phyloP scores from a whole-genome alignment of 1,140 invertebrate species.

The Pollicipes pollicipes region DNA sequence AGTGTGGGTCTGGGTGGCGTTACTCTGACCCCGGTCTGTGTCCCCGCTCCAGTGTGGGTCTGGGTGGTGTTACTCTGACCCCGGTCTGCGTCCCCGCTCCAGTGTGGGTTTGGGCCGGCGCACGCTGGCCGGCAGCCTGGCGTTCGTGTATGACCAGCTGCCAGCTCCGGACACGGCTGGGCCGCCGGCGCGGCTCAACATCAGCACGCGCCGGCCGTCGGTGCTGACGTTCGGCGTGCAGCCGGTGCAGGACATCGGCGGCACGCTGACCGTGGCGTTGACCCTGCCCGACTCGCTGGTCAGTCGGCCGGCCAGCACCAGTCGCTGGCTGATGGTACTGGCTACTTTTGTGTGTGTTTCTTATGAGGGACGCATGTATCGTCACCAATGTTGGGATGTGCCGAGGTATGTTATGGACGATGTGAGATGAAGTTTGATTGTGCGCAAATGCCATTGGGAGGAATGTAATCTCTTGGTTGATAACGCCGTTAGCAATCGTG shows the following conservation, averaged over 20 bases:
- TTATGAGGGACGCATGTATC: too few relatives aligned
- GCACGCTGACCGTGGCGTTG: conserved; percentile 20
- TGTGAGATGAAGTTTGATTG: too few relatives aligned
- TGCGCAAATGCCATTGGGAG: too few relatives aligned
- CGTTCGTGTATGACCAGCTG: conserved; percentile 2
- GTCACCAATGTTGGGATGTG: too few relatives aligned
- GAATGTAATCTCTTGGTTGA: too few relatives aligned
- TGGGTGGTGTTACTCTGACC: background rate
- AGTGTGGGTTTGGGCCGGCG: background rate
- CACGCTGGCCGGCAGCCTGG: background rate
- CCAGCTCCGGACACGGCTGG: background rate
- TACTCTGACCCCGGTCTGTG: too few relatives aligned
- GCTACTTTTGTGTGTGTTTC: too few relatives aligned
- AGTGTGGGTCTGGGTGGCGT: too few relatives aligned
- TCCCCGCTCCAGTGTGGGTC: background rate
- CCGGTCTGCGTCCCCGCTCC: background rate
- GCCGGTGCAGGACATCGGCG: conserved; percentile 21
- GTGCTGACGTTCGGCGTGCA: conserved; percentile 18
- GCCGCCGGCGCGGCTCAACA: conserved; percentile 13
- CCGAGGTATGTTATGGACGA: too few relatives aligned
- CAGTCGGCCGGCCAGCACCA: conserved; percentile 4
- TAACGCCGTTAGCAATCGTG: too few relatives aligned
- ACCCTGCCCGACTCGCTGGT: conserved; percentile 19
- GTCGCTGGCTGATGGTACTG: too few relatives aligned
- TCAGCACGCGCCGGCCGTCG: conserved; percentile 19